Conservation (phyloP, 2,113 vertebrate genomes). For the Chaetura pelagica region DNA sequence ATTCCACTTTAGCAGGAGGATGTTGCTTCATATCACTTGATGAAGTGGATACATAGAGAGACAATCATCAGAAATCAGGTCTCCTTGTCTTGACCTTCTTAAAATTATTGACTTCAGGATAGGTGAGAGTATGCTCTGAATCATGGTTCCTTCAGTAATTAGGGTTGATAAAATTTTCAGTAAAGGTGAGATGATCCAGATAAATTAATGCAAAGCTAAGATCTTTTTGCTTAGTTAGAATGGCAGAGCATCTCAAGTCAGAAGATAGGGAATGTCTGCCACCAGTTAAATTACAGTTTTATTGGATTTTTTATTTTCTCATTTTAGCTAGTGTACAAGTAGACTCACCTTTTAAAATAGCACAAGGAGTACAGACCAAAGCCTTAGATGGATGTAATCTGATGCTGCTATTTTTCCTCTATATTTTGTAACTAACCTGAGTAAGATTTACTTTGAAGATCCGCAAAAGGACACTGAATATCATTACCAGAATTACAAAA, state of each 20-base stretch:
- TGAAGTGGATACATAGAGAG: not conserved
- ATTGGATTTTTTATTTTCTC: not conserved
- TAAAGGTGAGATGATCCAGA: not conserved
- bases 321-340: not conserved
- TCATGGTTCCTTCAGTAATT: not conserved
- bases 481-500: not conserved
- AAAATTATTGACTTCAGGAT: not conserved
- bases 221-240: not conserved
- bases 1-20: not conserved
- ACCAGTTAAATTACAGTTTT: not conserved
- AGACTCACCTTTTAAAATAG: not conserved
- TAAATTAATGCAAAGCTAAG: not conserved
- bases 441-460: not conserved
- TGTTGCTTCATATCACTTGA: not conserved
- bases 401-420: not conserved
- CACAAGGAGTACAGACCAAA: not conserved
- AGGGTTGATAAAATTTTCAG: not conserved
- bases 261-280: not conserved
- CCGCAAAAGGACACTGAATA: not conserved
- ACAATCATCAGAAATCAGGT: not conserved
- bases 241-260: not conserved
- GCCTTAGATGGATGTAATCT: not conserved
- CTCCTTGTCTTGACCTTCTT: not conserved
- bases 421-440: not conserved
- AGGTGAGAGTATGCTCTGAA: not conserved